Evolutionary conservation across 2,113 vertebrate genomes (phyloP).

Genomic region (Protomyctophum bolini): DNA sequence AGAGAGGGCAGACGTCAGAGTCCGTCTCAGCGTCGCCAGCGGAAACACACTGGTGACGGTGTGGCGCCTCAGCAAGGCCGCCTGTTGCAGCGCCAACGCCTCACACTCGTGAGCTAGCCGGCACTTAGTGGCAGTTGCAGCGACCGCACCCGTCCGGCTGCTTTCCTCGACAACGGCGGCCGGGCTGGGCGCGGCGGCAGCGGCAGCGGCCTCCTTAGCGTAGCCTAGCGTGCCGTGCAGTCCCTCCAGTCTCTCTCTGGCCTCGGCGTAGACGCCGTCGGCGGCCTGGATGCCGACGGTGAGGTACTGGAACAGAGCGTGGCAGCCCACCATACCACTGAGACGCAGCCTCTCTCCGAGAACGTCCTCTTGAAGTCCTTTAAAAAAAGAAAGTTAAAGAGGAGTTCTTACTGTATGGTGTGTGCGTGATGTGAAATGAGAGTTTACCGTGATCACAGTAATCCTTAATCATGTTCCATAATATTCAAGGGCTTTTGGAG

Average conservation of each 20-base stretch:
- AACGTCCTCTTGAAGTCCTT: slow-evolving; percentile 19
- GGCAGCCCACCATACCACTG: slow-evolving; percentile 82
- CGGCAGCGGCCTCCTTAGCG: not conserved
- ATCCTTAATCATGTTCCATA: too few species aligned
- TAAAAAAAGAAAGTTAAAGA: too few species aligned
- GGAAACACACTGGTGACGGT: slow-evolving; percentile 80
- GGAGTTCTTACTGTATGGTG: too few species aligned
- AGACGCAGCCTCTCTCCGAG: slow-evolving; percentile 57
- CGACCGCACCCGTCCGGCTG: slow-evolving; percentile 3
- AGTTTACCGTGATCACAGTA: too few species aligned
- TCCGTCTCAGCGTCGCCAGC: slow-evolving; percentile 82
- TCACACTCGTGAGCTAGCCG: slow-evolving; percentile 73
- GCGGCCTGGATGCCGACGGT: slow-evolving; percentile 87
- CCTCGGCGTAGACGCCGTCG: slow-evolving; percentile 74
- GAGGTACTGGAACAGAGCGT: slow-evolving; percentile 92
- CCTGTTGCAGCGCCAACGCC: slow-evolving; percentile 81
- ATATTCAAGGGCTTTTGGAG: too few species aligned
- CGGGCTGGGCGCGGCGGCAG: slow-evolving; percentile 4
- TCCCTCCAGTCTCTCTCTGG: slow-evolving; percentile 70
- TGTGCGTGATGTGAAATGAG: too few species aligned
- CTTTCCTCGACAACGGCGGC: not conserved
- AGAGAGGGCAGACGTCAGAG: slow-evolving; percentile 79
- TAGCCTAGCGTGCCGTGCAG: slow-evolving; percentile 20
- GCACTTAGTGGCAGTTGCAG: not conserved
- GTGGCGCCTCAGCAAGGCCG: slow-evolving; percentile 84